Base-by-base conservation (phyloP, 2,113 vertebrate species). In the Mystacornis crossleyi region DNA sequence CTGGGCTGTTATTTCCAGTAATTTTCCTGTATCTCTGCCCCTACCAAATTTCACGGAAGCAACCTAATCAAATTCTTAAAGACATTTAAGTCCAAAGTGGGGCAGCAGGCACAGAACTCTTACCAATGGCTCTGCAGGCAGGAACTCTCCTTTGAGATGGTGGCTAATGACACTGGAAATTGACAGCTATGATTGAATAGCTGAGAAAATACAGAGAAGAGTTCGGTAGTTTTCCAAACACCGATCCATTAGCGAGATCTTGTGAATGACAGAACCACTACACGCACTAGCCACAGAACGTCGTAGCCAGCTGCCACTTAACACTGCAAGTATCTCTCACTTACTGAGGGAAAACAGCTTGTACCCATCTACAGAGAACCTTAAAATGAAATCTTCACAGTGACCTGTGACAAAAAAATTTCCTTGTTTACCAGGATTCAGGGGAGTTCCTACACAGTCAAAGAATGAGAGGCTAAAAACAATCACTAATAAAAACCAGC, bases 11-110 rank as follows among this genome's bases (percentile, higher is more conserved):
- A 42, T 9, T 57, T 36, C n/a, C 55, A 48, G 1, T 25, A 34
- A 5, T 34, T 19, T 8, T 3, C 47, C 33, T 36, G 0, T 10
- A 0, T 2, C 8, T 66, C 36, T 34, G 67, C 54, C 53, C 18
- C 1, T 5, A 6, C 9, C 4, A 0, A 6, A 57, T 47, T 29
- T 13, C 9, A 14, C 26, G 42, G 33, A 28, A 38, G 65, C 8
- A 3, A 29, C 18, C 13, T 11, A 12, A 14, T 12, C 34, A 9
- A 31, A 17, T 40, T 61, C n/a, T 33, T 40, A 5, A 53, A 45
- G 4, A 6, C 14, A 4, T 20, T 21, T 17, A 40, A 43, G 34
- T 5, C 50, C 5, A 1, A 33, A 48, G 29, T 2, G 5, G 4
- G 4, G 45, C 4, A 48, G 18, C 26, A 58, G 42, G 33, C 15